Evolutionary conservation across 2,113 vertebrate genomes (phyloP), one percentile per base, ranked within the genome.

Genomic region (Fregata magnificens): DNA sequence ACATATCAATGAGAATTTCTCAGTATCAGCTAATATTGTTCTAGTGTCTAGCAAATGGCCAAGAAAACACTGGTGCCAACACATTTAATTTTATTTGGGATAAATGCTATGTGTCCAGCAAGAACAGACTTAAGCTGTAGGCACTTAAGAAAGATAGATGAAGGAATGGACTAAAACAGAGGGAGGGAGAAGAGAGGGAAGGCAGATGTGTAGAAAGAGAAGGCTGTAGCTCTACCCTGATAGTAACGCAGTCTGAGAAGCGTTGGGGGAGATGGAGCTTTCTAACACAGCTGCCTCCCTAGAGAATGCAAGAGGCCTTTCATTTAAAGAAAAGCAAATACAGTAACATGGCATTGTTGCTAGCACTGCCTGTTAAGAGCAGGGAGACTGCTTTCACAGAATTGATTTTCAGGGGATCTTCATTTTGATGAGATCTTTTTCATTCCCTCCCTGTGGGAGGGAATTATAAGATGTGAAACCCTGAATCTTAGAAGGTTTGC

Each of bases 371-470:
- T 71, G 9, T 49, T 92, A 91, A 42, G 42, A 91, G 58, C 24
- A 59, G 42, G 72, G 66, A 84, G 40, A 90, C 8, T 11, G 31
- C 38, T 83, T 96, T 93, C 55, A 70, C 40, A 79, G 78, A 88
- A 66, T 42, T 22, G 40, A 58, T 95, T 95, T 95, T 95, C 58
- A 76, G 44, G 38, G 8, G n/a, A 80, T 82, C 56, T 94, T 94
- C 61, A 93, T 90, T 97, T 92, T 82, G 50, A 82, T 79, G 17
- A 83, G 77, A 86, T 74, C 36, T 71, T 95, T 95, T 92, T 78
- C 79, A 76, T 80, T 94, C 42, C 21, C 80, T 86, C 63, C 62
- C 67, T 78, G 31, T 71, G 92, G 81, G 85, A 92, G 42, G 86
- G 82, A 91, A 77, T 78, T 79, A 34, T 47, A 69, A 93, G 71